phyloP scores from a whole-genome alignment of 1,140 invertebrate genomes.

The Polyergus mexicanus region DNA sequence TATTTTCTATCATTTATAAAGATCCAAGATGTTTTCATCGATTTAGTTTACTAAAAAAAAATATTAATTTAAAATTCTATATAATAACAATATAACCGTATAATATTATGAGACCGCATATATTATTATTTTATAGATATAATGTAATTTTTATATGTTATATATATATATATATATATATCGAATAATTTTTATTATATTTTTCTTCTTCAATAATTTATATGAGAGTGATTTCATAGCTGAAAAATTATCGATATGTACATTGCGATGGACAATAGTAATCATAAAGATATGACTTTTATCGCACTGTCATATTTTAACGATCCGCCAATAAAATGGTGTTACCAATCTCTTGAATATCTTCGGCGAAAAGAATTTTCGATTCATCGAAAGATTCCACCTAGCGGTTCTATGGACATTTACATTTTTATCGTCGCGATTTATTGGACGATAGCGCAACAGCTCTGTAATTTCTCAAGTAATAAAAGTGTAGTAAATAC shows the following conservation, averaged over 20 bases:
- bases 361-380: constrained; percentile 6
- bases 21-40: too few species aligned
- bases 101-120: not conserved
- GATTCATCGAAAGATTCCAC: constrained; percentile 19
- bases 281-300: constrained; percentile 28
- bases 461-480: constrained; percentile 50
- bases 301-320: constrained; percentile 32
- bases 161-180: too few species aligned
- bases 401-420: constrained; percentile 31
- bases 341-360: constrained; percentile 56
- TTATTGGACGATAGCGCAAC: constrained; percentile 43
- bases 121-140: not conserved
- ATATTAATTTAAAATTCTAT: too few species aligned
- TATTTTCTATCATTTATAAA: not conserved
- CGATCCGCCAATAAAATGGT: constrained; percentile 44
- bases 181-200: not conserved
- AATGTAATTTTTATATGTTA: not conserved
- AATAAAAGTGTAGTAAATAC: constrained; percentile 47
- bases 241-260: not conserved
- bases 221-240: not conserved
- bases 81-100: not conserved
- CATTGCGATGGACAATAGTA: constrained; percentile 17
- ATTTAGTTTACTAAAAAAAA: too few species aligned
- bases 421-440: constrained; percentile 48
- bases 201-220: not conserved